phyloP scores from a whole-genome alignment of 1,140 invertebrate species.

The Halyomorpha halys region DNA sequence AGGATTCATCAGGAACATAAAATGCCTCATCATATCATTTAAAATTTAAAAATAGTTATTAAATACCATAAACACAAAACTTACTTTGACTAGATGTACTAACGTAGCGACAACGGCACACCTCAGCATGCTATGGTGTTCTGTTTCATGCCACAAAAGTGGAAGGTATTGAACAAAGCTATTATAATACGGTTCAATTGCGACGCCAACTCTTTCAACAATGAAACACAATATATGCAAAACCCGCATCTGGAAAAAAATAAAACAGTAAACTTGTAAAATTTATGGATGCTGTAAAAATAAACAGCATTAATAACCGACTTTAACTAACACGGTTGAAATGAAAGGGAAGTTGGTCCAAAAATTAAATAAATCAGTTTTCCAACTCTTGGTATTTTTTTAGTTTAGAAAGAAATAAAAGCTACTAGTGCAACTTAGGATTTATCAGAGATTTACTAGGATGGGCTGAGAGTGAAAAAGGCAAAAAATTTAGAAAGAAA shows the following conservation, averaged over 20 bases:
- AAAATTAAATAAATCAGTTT: too few relatives aligned
- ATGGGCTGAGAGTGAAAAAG: background rate
- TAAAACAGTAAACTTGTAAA: background rate
- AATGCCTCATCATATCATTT: too few relatives aligned
- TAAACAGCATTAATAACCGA: too few relatives aligned
- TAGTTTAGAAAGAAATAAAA: too few relatives aligned
- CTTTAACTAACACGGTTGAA: too few relatives aligned
- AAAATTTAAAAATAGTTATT: too few relatives aligned
- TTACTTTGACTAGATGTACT: constrained; percentile 65
- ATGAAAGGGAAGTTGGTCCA: too few relatives aligned
- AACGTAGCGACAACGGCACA: constrained; percentile 83
- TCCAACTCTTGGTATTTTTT: too few relatives aligned
- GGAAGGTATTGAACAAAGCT: constrained; percentile 74
- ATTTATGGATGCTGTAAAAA: background rate
- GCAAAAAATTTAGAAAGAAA: too few relatives aligned
- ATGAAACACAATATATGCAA: constrained; percentile 82
- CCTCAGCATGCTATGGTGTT: constrained; percentile 78
- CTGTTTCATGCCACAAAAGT: constrained; percentile 74
- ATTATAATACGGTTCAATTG: constrained; percentile 55
- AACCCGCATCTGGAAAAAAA: constrained; percentile 63
- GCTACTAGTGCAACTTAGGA: background rate
- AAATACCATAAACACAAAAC: too few relatives aligned
- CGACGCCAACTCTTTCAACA: constrained; percentile 69
- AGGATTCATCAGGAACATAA: too few relatives aligned
- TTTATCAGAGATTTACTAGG: background rate